Percentiles rank a stretch among this genome's conserved stretches.
Conservation (phyloP, 2,888 invertebrate species). For the Melinaea marsaeus region DNA sequence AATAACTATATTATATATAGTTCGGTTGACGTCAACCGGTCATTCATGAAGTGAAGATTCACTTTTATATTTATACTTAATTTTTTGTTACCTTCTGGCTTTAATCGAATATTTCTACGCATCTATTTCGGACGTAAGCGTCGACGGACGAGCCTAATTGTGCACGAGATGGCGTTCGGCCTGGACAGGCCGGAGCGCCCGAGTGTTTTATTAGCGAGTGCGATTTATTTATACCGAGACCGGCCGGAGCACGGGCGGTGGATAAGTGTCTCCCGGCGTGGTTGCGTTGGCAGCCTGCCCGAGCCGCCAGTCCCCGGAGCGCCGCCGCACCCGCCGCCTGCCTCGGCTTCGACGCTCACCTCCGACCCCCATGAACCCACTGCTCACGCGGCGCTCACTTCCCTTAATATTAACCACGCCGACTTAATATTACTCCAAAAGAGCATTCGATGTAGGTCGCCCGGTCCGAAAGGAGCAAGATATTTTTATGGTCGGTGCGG, state of each 20-base stretch:
- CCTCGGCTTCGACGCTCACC: constrained; percentile 40
- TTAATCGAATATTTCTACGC: constrained; percentile 38
- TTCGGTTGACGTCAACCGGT: constrained; percentile 56
- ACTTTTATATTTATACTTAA: constrained; percentile 41
- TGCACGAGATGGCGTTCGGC: constrained; percentile 27
- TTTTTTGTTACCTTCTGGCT: constrained; percentile 31
- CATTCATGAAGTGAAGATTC: constrained; percentile 64
- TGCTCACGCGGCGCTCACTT: constrained; percentile 26
- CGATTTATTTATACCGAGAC: constrained; percentile 64
- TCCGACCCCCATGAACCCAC: constrained; percentile 17
- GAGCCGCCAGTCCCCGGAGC: constrained; percentile 66
- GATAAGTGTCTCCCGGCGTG: constrained; percentile 56
- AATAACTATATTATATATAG: constrained; percentile 28
- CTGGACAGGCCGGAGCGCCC: constrained; percentile 7
- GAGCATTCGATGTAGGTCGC: constrained; percentile 51
- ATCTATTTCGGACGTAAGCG: constrained; percentile 41
- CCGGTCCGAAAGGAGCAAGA: constrained; percentile 71
- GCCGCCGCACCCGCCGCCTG: constrained; percentile 63
- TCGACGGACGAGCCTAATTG: constrained; percentile 33
- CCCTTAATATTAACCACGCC: too few species aligned
- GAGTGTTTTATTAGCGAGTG: constrained; percentile 45
- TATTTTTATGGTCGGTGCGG: constrained; percentile 75
- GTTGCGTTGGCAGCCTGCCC: constrained; percentile 64
- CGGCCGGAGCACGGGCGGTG: constrained; percentile 37
- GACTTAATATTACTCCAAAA: background rate